These are phyloP conservation scores for Aplidium turbinatum DNA, from an alignment of 23 tunicate species.

Conservation along the genomic window DNA sequence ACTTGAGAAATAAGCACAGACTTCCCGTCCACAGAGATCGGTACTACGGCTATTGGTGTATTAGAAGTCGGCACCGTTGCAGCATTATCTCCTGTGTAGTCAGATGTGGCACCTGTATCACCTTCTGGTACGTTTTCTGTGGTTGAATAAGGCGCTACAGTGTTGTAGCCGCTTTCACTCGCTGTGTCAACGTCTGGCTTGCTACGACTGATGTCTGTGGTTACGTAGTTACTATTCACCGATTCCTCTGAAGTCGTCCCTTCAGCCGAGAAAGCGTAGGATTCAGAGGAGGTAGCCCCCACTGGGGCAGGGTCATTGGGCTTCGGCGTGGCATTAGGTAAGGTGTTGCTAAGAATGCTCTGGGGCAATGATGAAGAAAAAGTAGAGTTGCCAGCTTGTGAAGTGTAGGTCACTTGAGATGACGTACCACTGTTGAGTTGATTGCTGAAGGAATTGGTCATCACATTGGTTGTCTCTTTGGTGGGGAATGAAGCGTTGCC, in stretches of 20 bases:
- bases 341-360: background rate
- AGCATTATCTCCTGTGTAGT: background rate
- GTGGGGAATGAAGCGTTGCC: background rate
- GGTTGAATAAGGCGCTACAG: background rate
- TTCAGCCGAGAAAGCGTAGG: background rate
- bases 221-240: background rate
- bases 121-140: slow-evolving; percentile 9
- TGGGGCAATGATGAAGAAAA: background rate
- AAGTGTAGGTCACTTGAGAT: background rate
- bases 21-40: background rate
- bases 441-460: slow-evolving; percentile 22
- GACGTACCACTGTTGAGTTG: background rate
- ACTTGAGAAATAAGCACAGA: slow-evolving; percentile 1
- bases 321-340: background rate
- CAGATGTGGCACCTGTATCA: background rate
- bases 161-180: slow-evolving; percentile 29
- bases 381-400: background rate
- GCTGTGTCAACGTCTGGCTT: slow-evolving; percentile 30
- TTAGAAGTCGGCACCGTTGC: background rate
- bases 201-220: background rate
- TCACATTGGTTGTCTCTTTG: slow-evolving; percentile 4
- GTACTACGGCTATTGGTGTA: background rate
- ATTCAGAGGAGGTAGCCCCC: too few species aligned
- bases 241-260: background rate
- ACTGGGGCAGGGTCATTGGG: background rate